phyloP scores from a whole-genome alignment of 2,113 vertebrate genomes.

The Brachyistius frenatus region DNA sequence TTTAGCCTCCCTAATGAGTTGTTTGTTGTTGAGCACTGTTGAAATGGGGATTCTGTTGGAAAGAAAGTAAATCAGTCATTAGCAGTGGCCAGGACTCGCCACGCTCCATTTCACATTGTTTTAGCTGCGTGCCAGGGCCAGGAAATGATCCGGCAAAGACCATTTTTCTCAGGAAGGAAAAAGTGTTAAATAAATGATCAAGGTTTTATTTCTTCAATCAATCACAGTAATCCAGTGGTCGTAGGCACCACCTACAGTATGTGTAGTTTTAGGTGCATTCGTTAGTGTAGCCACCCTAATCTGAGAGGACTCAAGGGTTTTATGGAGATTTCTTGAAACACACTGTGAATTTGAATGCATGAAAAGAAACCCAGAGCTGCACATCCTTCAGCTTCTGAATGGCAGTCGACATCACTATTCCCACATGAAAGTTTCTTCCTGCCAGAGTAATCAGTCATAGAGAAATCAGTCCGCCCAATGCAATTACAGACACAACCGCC shows the following conservation, averaged over 20 bases:
- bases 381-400: slow-evolving; percentile 35
- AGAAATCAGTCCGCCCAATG: slow-evolving; percentile 50
- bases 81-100: slow-evolving; percentile 56
- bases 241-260: slow-evolving; percentile 23
- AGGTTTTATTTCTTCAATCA: slow-evolving; percentile 60
- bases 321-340: slow-evolving; percentile 39
- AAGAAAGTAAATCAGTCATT: slow-evolving; percentile 73
- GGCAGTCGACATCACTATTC: slow-evolving; percentile 43
- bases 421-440: slow-evolving; percentile 43
- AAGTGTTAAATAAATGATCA: slow-evolving; percentile 59
- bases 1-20: slow-evolving; percentile 53
- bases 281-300: slow-evolving; percentile 23
- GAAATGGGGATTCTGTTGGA: slow-evolving; percentile 63
- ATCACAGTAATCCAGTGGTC: slow-evolving; percentile 46
- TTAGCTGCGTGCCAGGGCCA: slow-evolving; percentile 44
- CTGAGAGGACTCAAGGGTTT: slow-evolving; percentile 26
- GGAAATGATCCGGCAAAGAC: slow-evolving; percentile 64
- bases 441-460: slow-evolving; percentile 59
- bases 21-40: slow-evolving; percentile 62
- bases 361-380: slow-evolving; percentile 7
- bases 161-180: slow-evolving; percentile 57
- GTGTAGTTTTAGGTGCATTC: slow-evolving; percentile 13
- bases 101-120: slow-evolving; percentile 71
- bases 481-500: slow-evolving; percentile 56
- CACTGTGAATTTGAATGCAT: slow-evolving; percentile 39